A percentile compares a stretch with the other conserved stretches of the same genome.
Evolutionary conservation across 2,888 invertebrate genomes (phyloP).

Genomic region (Beris morrisii): DNA sequence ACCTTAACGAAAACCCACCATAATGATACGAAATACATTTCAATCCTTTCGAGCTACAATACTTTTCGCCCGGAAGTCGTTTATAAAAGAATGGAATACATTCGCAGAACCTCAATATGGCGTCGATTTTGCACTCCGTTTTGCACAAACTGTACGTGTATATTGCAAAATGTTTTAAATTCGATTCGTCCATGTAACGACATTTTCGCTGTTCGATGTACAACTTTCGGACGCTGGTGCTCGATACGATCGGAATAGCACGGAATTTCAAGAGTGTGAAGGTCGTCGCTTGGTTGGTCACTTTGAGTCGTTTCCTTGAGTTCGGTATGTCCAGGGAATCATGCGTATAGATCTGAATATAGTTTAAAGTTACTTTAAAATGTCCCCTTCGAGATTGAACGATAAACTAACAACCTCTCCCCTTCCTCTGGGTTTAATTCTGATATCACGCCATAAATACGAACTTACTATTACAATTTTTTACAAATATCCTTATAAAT

Average conservation of each 20-base stretch:
- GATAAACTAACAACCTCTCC: no score
- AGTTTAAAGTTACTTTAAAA: no score
- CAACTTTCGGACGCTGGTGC: constrained; percentile 31
- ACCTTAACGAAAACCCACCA: constrained; percentile 39
- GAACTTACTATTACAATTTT: no score
- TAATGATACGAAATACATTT: constrained; percentile 43
- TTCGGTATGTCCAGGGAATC: constrained; percentile 36
- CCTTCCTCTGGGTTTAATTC: no score
- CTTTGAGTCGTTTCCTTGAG: constrained; percentile 18
- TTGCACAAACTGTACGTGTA: constrained; percentile 39
- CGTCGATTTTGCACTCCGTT: constrained; percentile 39
- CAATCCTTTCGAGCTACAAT: constrained; percentile 45
- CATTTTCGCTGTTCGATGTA: constrained; percentile 39
- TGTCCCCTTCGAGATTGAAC: no score
- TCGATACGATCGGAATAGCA: constrained; percentile 35
- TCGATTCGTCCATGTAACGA: constrained; percentile 38
- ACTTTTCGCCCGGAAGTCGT: constrained; percentile 26
- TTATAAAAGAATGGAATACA: constrained; percentile 41
- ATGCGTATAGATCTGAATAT: constrained; percentile 39
- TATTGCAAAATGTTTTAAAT: constrained; percentile 38
- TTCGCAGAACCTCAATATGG: constrained; percentile 34
- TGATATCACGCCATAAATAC: no score
- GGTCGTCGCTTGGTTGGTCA: constrained; percentile 24
- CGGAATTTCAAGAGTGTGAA: constrained; percentile 37
- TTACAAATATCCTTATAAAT: no score